A percentile compares a stretch with the other conserved stretches of the same genome.
Evolutionary conservation across 2,797 vertebrate genomes (phyloP).

Genomic region (Pangasius macronema): DNA sequence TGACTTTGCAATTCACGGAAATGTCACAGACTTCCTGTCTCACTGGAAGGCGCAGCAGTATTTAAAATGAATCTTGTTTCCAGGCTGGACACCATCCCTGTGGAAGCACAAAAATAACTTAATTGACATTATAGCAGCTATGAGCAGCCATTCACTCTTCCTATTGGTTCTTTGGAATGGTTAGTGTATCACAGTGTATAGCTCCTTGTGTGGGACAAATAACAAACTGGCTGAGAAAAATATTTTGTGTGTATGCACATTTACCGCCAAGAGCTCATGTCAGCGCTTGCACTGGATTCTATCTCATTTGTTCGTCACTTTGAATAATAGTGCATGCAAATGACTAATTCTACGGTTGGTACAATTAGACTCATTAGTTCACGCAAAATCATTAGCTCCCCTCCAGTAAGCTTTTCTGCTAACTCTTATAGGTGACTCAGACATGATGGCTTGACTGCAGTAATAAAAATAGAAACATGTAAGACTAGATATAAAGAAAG

Average conservation of each 20-base stretch:
- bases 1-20: background rate
- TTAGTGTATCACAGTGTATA: background rate
- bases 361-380: background rate
- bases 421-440: background rate
- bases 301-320: too few relatives aligned
- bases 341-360: background rate
- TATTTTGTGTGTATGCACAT: too few relatives aligned
- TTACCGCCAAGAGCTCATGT: too few relatives aligned
- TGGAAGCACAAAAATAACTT: background rate
- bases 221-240: too few relatives aligned
- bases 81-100: too few relatives aligned
- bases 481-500: background rate
- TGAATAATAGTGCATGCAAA: background rate
- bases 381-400: background rate
- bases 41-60: background rate
- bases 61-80: background rate
- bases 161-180: background rate
- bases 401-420: background rate
- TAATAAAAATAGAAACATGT: constrained; percentile 1
- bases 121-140: background rate
- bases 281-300: too few relatives aligned
- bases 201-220: too few relatives aligned
- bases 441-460: background rate
- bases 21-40: background rate
- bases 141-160: background rate